Conservation (phyloP, 2,888 invertebrate genomes). For the Agonopterix alstromeriana region DNA sequence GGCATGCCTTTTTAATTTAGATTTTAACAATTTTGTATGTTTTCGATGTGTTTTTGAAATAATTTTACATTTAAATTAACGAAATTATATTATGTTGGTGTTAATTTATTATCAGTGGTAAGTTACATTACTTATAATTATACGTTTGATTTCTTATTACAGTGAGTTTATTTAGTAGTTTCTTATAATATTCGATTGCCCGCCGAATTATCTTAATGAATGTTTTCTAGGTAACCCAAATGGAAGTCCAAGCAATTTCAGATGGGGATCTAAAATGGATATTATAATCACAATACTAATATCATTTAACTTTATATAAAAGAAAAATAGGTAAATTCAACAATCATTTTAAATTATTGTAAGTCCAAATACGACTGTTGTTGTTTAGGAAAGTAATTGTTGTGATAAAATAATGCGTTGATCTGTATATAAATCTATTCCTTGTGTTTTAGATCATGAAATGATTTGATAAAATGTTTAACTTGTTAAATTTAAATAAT, state of each 20-base stretch:
- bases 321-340: not conserved
- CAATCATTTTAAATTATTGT: slow-evolving; percentile 27
- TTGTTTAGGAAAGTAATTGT: slow-evolving; percentile 58
- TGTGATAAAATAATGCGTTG: slow-evolving; percentile 65
- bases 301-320: slow-evolving; percentile 14
- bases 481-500: not conserved
- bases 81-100: slow-evolving; percentile 61
- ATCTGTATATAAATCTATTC: slow-evolving; percentile 23
- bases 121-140: slow-evolving; percentile 41
- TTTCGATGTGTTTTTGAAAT: not conserved
- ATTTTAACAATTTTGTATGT: slow-evolving; percentile 9
- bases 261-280: slow-evolving; percentile 60
- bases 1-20: slow-evolving; percentile 28
- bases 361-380: slow-evolving; percentile 66
- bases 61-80: slow-evolving; percentile 17
- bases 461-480: slow-evolving; percentile 27
- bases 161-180: slow-evolving; percentile 7
- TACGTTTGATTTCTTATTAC: slow-evolving; percentile 24
- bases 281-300: slow-evolving; percentile 47
- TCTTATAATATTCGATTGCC: slow-evolving; percentile 15
- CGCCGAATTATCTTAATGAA: slow-evolving; percentile 49
- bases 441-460: slow-evolving; percentile 30
- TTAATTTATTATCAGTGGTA: slow-evolving; percentile 61
- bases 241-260: slow-evolving; percentile 66
- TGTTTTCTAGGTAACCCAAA: slow-evolving; percentile 76